Evolutionary conservation across 2,113 vertebrate genomes (phyloP), one percentile per base, ranked within the genome.

Genomic region (Pangasianodon hypophthalmus): DNA sequence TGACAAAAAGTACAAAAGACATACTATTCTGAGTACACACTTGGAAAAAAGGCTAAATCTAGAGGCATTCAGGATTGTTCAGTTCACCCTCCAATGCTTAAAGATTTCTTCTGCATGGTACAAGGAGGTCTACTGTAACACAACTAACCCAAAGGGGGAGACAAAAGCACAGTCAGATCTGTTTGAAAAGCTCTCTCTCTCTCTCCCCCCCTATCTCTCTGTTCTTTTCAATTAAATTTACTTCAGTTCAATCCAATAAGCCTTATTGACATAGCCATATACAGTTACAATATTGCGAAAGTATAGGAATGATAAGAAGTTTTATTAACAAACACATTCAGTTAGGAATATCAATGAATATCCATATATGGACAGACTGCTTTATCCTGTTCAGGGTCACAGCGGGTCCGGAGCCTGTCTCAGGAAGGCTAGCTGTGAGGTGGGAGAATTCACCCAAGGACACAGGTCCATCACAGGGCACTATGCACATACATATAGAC

Each of bases 91-190:
- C 24, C 16, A 71, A 32, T 37, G 37, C 9, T 44, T 11, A 0
- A 24, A 44, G 41, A 75, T 24, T 77, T 37, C 6, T 71, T 19
- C 69, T 19, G 32, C 14, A 41, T 41, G 32, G n/a, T 18, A 69
- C 67, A 69, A 32, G n/a, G 67, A 6, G 3, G 13, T 37, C 7
- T 62, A 60, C 71, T 69, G 18, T 64, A 32, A 52, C 69, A 52
- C 24, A 26, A 69, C 79, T 62, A 85, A 84, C 32, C 89, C 77
- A 86, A 81, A 50, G 87, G 75, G 90, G 92, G 92, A 84, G 87
- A 87, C 85, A 92, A 62, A 92, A 77, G 37, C 84, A 44, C 88
- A 87, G 50, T 44, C 37, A 86, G 44, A 58, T 86, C 4, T 48
- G 58, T 64, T n/a, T 37, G 14, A 52, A 29, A 11, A 19, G 4